These are phyloP conservation scores for Meriones unguiculatus DNA, from an alignment of 2,113 vertebrate genomes.

Conservation along the genomic window DNA sequence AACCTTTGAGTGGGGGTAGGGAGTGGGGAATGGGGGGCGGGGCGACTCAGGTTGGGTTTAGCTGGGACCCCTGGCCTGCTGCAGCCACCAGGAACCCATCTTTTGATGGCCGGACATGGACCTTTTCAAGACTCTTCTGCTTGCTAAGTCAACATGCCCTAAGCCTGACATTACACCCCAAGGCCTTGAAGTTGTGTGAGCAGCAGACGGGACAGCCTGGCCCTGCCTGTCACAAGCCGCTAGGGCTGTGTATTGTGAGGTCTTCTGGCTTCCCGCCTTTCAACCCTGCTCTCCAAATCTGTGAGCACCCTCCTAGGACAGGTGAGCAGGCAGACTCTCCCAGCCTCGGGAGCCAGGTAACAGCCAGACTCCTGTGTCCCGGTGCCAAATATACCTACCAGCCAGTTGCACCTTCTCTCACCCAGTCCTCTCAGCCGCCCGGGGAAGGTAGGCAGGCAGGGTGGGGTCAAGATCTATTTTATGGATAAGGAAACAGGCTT, in stretches of 20 bases:
- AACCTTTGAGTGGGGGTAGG: neutral
- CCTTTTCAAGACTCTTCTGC: neutral
- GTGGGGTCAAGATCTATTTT: neutral
- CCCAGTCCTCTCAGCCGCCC: neutral
- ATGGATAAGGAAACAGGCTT: neutral
- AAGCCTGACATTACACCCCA: neutral
- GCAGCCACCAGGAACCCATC: neutral
- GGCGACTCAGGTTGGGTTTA: neutral
- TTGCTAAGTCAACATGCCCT: neutral
- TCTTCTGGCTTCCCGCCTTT: neutral
- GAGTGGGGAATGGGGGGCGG: rapidly evolving
- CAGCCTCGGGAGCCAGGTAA: neutral
- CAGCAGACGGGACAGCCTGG: neutral
- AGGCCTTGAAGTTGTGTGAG: neutral
- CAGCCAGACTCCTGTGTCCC: neutral
- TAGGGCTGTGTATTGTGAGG: neutral
- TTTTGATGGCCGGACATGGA: neutral
- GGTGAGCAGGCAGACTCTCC: neutral
- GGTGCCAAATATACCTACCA: neutral
- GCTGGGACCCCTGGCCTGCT: neutral
- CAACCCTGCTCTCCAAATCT: neutral
- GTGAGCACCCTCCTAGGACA: neutral
- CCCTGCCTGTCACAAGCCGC: too few species aligned
- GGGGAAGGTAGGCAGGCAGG: neutral
- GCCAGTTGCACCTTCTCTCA: neutral